Evolutionary conservation across 2,888 invertebrate genomes (phyloP), one percentile per base, ranked within the genome.

Genomic region (Ophion ventricosus): DNA sequence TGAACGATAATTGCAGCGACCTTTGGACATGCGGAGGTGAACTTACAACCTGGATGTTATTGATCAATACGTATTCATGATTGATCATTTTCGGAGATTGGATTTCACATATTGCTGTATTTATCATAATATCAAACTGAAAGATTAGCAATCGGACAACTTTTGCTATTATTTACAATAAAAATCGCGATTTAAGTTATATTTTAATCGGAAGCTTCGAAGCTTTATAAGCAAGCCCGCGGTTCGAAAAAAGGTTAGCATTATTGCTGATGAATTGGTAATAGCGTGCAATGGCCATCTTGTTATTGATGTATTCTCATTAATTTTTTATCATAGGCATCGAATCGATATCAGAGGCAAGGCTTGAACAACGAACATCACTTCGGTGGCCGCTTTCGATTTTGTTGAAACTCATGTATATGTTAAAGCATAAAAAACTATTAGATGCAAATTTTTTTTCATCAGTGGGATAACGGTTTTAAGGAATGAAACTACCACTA

Each of bases 21-120:
- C 80, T 80, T 80, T 20, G n/a, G 56, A 11, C 35, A 72, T 64
- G 23, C 43, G 43, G 23, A 43, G 43, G 20, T 23, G 57, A 54
- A 64, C 43, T 49, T 17, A 23, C 29, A 23, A 66, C 25, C 67
- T n/a, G 25, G 17, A 43, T 26, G 20, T 57, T 57, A 72, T 72
- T 4, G 72, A 57, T 72, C 25, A 54, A 69, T 25, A 26, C 25
- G 23, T 57, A 57, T 5, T 57, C 7, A 35, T 35, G 5, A 35
- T 57, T 57, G 35, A 35, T 35, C 8, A 35, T 57, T 57, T 20
- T 57, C 57, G 2, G 2, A 17, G 3, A 49, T 14, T 49, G 49
- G 49, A 49, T 49, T 49, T 49, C 17, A 49, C 14, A 17, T 17
- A 49, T 17, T 17, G 17, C 2, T 3, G 49, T 49, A 49, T 49